Conservation (phyloP, 2,797 vertebrate species). For the Acomys russatus region DNA sequence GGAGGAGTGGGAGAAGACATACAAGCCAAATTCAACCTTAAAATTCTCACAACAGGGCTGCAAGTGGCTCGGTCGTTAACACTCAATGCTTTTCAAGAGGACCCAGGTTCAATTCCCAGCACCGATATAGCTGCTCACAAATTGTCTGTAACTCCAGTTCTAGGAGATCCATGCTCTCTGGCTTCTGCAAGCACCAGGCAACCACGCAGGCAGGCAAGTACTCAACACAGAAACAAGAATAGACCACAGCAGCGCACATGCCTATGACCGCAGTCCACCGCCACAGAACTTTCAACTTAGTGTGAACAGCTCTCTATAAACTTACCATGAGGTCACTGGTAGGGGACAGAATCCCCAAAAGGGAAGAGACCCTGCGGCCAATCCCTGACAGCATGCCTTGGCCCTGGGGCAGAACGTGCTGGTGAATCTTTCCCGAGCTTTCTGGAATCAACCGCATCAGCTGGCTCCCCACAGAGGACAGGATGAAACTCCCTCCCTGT, state of each 20-base stretch:
- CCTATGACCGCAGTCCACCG: not conserved
- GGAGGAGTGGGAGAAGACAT: not conserved
- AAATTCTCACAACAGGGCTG: not conserved
- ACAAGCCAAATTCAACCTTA: not conserved
- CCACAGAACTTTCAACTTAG: not conserved
- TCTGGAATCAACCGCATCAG: slow-evolving; percentile 92
- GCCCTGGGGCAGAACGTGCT: slow-evolving; percentile 92
- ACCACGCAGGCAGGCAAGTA: not conserved
- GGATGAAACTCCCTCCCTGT: slow-evolving; percentile 95
- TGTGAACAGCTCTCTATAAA: slow-evolving; percentile 55
- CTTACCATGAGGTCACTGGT: slow-evolving; percentile 92
- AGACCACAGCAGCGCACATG: slow-evolving; percentile 22
- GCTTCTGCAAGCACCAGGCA: not conserved
- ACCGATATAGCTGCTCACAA: not conserved
- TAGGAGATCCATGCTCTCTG: not conserved
- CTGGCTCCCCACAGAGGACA: slow-evolving; percentile 92
- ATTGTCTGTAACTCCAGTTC: not conserved
- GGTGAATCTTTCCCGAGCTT: slow-evolving; percentile 92
- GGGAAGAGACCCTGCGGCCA: slow-evolving; percentile 95
- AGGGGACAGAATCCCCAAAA: slow-evolving; percentile 96
- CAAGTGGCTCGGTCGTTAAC: not conserved
- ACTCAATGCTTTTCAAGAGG: not conserved
- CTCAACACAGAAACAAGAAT: not conserved
- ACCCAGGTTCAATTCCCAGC: not conserved
- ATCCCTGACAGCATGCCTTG: slow-evolving; percentile 97